A percentile compares a stretch with the other conserved stretches of the same genome.
Evolutionary conservation across 2,797 vertebrate genomes (phyloP).

Genomic region (Falco novaeseelandiae): DNA sequence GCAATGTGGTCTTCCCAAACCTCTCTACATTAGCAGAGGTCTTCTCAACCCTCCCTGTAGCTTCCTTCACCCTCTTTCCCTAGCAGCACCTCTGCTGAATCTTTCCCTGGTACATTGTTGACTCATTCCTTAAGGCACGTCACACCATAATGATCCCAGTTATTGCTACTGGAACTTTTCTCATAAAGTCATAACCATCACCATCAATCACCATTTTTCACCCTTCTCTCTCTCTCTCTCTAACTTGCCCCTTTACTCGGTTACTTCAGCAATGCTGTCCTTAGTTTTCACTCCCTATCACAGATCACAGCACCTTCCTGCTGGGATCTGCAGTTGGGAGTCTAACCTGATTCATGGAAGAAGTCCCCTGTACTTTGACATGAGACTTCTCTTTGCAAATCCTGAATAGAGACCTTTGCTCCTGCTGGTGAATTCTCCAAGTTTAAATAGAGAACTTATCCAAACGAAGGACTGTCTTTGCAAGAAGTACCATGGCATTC

Average conservation of each 20-base stretch:
- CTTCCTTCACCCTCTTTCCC: background rate
- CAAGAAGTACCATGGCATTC: background rate
- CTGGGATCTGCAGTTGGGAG: background rate
- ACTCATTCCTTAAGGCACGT: background rate
- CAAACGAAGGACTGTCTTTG: background rate
- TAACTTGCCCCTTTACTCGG: background rate
- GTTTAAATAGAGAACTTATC: background rate
- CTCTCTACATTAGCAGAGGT: background rate
- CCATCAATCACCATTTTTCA: background rate
- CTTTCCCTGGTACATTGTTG: background rate
- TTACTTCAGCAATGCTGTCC: background rate
- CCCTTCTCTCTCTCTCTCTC: background rate
- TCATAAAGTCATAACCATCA: background rate
- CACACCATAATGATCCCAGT: background rate
- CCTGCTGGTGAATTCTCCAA: background rate
- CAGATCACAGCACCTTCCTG: background rate
- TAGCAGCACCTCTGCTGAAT: background rate
- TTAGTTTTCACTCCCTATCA: background rate
- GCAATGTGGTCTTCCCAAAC: background rate
- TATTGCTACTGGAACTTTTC: background rate
- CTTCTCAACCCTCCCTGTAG: background rate
- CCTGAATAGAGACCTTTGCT: background rate
- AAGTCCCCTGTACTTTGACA: background rate
- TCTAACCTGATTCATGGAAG: background rate
- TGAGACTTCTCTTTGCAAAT: background rate